Evolutionary conservation across 2,113 vertebrate genomes (phyloP), one percentile per base, ranked within the genome.

Genomic region (Phylloscopus trochiloides): DNA sequence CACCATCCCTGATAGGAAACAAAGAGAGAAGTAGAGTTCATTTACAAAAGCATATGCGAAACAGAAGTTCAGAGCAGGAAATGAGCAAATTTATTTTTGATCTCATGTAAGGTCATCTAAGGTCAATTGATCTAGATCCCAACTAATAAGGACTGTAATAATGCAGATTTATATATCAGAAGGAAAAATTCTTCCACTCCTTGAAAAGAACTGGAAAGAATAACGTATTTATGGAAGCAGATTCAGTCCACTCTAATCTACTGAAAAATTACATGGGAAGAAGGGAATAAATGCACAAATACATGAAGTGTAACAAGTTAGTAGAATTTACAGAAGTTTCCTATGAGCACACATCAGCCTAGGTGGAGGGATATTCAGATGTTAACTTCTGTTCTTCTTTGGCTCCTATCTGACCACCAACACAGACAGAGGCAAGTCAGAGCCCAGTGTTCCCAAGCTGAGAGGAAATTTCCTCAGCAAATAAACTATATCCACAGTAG

Each of bases 61-160:
- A 73, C 8, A 71, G 68, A 74, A 83, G 4, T 61, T 86, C 32
- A 71, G n/a, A 89, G 42, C 34, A 88, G 63, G 38, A 88, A 86
- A 62, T 28, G 0, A 73, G 25, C 3, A 51, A 93, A 86, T 70
- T 65, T 1, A 40, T 45, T 43, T 58, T 83, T 58, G 8, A 28
- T 83, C 15, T 66, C 2, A 4, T 20, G 3, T 8, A n/a, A 66
- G 43, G 47, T 47, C 3, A 1, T 4, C 9, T 50, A 52, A 59
- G 21, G n/a, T 74, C 38, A 86, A 25, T 59, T 1, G 1, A 84
- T 7, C 15, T 59, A 74, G 7, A 58, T 21, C 6, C 13, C 59
- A 62, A 24, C 5, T 29, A 66, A 57, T 32, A 76, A 50, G 7
- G 16, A 34, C 17, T 31, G 17, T 19, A 73, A 43, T 31, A 54